Evolutionary conservation across 2,888 invertebrate genomes (phyloP).

Genomic region (Ectemnius cavifrons): DNA sequence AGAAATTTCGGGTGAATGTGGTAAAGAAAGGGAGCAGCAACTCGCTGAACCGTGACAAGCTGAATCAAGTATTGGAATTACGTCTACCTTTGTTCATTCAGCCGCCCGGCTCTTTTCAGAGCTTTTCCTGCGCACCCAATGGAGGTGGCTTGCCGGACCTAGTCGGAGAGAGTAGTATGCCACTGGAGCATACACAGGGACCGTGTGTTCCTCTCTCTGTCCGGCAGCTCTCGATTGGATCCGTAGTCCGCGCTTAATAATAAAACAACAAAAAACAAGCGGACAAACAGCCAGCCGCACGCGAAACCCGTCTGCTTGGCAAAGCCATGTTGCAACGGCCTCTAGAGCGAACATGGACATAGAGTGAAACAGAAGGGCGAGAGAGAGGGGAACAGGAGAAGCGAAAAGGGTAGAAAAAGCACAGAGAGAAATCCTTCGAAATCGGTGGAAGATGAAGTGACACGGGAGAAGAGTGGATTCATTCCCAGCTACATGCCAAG

Average conservation of each 20-base stretch:
- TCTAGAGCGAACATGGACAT: conserved; percentile 11
- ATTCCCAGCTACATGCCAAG: conserved; percentile 47
- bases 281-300: not conserved
- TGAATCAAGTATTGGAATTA: conserved; percentile 49
- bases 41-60: conserved; percentile 36
- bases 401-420: not conserved
- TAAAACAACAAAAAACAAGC: conserved; percentile 33
- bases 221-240: conserved; percentile 49
- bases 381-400: too few relatives aligned
- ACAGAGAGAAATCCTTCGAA: conserved; percentile 13
- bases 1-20: not conserved
- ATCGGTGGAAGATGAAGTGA: conserved; percentile 1
- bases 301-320: conserved; percentile 45
- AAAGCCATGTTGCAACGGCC: conserved; percentile 31
- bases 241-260: conserved; percentile 34
- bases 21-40: not conserved
- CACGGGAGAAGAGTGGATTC: conserved; percentile 25
- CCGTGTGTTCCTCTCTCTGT: conserved; percentile 39
- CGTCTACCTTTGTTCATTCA: conserved; percentile 51
- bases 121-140: conserved; percentile 22
- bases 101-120: conserved; percentile 40
- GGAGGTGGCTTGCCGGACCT: not conserved
- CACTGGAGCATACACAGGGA: conserved; percentile 44
- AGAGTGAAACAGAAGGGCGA: conserved; percentile 5
- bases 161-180: conserved; percentile 46